Evolutionary conservation across 1,140 invertebrate species (phyloP).

Genomic region (Drepana arcuata): DNA sequence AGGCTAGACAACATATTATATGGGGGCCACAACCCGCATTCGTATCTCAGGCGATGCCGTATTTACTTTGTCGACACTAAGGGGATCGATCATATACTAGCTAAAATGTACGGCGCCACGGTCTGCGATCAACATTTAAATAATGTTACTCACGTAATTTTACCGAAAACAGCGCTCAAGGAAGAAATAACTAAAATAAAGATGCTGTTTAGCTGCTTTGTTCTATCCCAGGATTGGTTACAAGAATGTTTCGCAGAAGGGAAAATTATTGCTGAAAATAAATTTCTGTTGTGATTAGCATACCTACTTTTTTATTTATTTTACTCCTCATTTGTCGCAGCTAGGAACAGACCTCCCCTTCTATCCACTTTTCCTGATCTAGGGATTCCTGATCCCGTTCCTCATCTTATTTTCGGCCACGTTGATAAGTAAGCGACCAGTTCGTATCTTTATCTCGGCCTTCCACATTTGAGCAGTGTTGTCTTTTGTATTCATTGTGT

Average conservation of each 20-base stretch:
- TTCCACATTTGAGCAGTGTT: no score
- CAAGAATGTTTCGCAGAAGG: slow-evolving; percentile 28
- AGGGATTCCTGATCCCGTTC: no score
- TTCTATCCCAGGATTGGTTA: slow-evolving; percentile 42
- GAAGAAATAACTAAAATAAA: slow-evolving; percentile 18
- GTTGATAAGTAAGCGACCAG: no score
- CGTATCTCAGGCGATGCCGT: slow-evolving; percentile 36
- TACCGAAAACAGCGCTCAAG: slow-evolving; percentile 12
- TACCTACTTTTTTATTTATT: no score
- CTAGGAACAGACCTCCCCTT: no score
- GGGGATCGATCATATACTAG: slow-evolving; percentile 12
- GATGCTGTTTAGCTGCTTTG: no score
- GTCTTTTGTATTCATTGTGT: no score
- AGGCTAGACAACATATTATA: slow-evolving; percentile 40
- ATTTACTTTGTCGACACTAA: slow-evolving; percentile 19
- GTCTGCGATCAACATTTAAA: slow-evolving; percentile 10
- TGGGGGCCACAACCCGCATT: slow-evolving; percentile 28
- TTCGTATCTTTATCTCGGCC: no score
- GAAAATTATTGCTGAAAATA: slow-evolving; percentile 11
- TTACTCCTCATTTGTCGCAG: no score
- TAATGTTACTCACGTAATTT: slow-evolving; percentile 30
- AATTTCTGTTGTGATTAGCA: background rate
- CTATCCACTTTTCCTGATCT: no score
- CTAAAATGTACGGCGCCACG: slow-evolving; percentile 37
- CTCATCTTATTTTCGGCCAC: no score